phyloP scores from a whole-genome alignment of 2,888 invertebrate species.

The Clitarchus hookeri region DNA sequence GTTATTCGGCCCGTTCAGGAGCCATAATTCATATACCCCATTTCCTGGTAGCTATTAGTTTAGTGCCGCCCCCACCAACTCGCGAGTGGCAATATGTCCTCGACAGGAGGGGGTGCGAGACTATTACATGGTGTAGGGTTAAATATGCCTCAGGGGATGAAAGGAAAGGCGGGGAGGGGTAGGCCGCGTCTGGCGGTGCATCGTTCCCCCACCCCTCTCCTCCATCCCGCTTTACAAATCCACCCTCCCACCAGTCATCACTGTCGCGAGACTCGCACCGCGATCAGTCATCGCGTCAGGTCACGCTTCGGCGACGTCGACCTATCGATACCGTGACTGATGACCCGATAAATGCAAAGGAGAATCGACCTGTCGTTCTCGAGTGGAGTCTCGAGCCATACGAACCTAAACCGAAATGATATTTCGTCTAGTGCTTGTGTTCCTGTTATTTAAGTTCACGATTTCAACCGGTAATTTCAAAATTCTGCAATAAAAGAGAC shows the following conservation, averaged over 20 bases:
- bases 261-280: background rate
- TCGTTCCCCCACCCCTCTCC: no score
- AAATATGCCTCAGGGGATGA: background rate
- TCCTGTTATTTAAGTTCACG: no score
- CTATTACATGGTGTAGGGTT: slow-evolving; percentile 10
- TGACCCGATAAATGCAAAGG: no score
- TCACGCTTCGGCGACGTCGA: background rate
- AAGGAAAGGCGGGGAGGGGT: background rate
- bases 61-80: background rate
- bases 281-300: background rate
- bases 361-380: no score
- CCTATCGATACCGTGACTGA: background rate
- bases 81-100: background rate
- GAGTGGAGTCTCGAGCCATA: no score
- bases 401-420: no score
- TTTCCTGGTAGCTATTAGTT: slow-evolving; percentile 9
- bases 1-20: background rate
- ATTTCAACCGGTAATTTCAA: no score
- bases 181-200: no score
- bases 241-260: background rate
- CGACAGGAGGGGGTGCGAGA: background rate
- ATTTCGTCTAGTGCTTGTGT: no score
- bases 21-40: background rate
- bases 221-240: no score
- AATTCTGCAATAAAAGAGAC: no score